These are phyloP conservation scores for Epinephelus lanceolatus DNA, from an alignment of 2,113 vertebrate species.

Conservation along the genomic window DNA sequence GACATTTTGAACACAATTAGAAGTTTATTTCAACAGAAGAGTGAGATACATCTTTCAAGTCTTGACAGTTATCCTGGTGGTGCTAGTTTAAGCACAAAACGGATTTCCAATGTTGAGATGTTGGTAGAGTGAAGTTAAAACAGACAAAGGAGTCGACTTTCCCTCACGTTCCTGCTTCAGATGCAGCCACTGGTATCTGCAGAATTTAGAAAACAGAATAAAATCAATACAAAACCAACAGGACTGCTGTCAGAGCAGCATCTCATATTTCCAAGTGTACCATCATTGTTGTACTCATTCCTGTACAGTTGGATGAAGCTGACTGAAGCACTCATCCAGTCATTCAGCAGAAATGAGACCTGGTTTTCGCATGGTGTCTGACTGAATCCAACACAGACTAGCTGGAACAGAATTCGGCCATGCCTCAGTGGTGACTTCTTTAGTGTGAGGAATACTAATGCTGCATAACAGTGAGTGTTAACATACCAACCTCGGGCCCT, in stretches of 20 bases:
- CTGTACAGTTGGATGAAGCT: constrained; percentile 24
- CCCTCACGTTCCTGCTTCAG: not conserved
- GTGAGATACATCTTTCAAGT: not conserved
- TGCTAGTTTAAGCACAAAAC: not conserved
- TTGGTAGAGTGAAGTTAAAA: not conserved
- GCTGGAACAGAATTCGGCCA: constrained; percentile 80
- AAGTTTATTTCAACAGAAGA: constrained; percentile 46
- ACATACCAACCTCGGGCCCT: constrained; percentile 88
- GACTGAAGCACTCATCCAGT: constrained; percentile 6
- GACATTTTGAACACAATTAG: not conserved
- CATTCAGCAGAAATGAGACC: constrained; percentile 41
- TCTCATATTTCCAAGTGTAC: not conserved
- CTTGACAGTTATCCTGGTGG: not conserved
- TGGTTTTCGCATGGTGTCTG: constrained; percentile 81
- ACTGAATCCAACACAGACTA: constrained; percentile 71
- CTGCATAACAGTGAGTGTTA: not conserved
- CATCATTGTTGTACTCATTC: constrained; percentile 58
- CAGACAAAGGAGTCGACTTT: not conserved
- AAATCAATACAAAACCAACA: not conserved
- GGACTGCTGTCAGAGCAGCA: not conserved
- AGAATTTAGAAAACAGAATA: not conserved
- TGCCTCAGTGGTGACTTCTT: constrained; percentile 28
- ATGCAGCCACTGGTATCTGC: not conserved
- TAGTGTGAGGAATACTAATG: not conserved
- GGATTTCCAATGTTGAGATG: constrained; percentile 44